Base-by-base conservation (phyloP, 2,113 vertebrate species). In the Calyptommatus sinebrachiatus region DNA sequence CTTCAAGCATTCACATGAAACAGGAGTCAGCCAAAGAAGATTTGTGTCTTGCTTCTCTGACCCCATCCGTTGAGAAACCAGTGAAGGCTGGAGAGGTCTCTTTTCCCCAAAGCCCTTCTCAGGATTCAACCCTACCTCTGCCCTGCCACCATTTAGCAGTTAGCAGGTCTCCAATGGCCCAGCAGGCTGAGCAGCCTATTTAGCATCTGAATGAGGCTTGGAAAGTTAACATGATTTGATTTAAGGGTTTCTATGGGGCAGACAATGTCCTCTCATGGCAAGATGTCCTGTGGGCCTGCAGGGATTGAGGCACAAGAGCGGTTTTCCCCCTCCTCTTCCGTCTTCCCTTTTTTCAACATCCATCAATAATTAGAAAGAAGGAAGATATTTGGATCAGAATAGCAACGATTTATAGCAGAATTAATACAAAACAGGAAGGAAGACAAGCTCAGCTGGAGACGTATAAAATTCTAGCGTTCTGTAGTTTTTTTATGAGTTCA, bases 81-180 rank as follows among this genome's bases (percentile, higher is more conserved):
- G n/a, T 77, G 76, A 79, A 86, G 50, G 26, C 46, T 18, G 29
- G 60, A 84, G 71, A 69, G 24, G 71, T 77, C 48, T 31, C 31
- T 61, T 3, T n/a, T 7, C 2, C 22, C 61, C 70, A 63, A 26
- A 35, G 48, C 71, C 73, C 62, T 60, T 73, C 29, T 29, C 45
- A 6, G 14, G 61, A 26, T 14, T 73, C 46, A 50, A 9, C 10
- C 46, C 21, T 1, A 8, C 48, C n/a, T 7, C 31, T 8, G 24
- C 48, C 24, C 46, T 16, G 35, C 63, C 71, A 28, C 50, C 79
- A 85, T 80, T 85, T 84, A 83, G 73, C 75, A 69, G 35, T 81
- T 76, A 63, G 29, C 5, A 16, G 73, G 86, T 80, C 71, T 67
- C 71, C 1, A 7, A 74, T 80, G 84, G 82, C 78, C 85, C 89